Evolutionary conservation across 2,113 vertebrate genomes (phyloP), one percentile per base, ranked within the genome.

Genomic region (Microcebus murinus): DNA sequence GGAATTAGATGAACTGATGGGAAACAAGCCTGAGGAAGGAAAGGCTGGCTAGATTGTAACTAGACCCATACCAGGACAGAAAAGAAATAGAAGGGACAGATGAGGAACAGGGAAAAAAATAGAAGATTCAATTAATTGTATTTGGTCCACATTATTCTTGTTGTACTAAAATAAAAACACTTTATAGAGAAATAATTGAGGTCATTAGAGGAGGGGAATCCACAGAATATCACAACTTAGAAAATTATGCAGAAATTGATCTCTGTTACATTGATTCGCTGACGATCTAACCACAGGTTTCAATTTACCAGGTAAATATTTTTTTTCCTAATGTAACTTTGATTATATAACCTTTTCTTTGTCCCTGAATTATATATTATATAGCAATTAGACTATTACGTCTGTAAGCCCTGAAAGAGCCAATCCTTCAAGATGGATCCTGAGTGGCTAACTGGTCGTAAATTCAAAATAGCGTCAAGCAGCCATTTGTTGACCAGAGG

Each of bases 171-270:
- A 36, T 6, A 39, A 1, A 77, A 77, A 77, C 50, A 29, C 39
- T 74, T 87, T 80, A 73, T 42, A 86, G 71, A 92, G 63, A 39
- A 90, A 93, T 52, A 70, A 87, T 74, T 88, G 10, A 91, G 91
- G 20, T 71, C 10, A 13, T 20, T 77, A n/a, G 36, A 10, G 21
- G 2, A 71, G 13, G 8, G 25, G n/a, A 27, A 93, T 68, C 95
- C 65, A 94, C 48, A 81, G 50, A 80, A 15, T 31, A 85, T 12
- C 52, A 65, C 23, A 83, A 63, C 27, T 50, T 34, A 77, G 27
- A 96, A 90, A 93, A 93, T 55, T 50, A 48, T 31, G 21, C 84
- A 39, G 57, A 74, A 81, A 55, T 63, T 81, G 27, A 76, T 82
- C 25, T 76, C 67, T 81, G 23, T 50, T 45, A 68, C n/a, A 68